Conservation (phyloP, 92 coral and sea anemone genomes). For the Siderastrea siderea region DNA sequence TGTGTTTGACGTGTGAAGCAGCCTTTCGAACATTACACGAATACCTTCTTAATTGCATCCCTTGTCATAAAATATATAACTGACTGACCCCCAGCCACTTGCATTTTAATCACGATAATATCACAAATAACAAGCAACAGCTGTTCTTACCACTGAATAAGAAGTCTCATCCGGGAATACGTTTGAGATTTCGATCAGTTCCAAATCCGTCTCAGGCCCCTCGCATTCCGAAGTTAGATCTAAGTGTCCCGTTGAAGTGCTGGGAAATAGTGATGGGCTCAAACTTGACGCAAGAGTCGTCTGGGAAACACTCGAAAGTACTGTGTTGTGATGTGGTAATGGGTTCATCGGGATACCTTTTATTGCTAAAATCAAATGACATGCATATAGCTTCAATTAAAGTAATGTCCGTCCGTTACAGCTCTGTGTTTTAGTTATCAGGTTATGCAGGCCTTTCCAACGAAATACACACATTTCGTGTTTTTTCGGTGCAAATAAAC, state of each 20-base stretch:
- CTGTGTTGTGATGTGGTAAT: background rate
- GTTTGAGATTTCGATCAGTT: constrained; percentile 38
- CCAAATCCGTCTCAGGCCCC: constrained; percentile 25
- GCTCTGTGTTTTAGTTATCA: too few species aligned
- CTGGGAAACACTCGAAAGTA: constrained; percentile 6
- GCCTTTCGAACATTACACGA: too few species aligned
- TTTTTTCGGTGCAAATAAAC: too few species aligned
- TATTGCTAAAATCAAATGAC: background rate
- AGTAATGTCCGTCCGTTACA: too few species aligned
- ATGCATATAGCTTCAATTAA: background rate
- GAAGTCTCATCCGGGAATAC: constrained; percentile 53
- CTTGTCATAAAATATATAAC: too few species aligned
- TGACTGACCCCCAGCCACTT: too few species aligned
- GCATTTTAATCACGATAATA: too few species aligned
- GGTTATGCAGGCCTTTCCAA: too few species aligned
- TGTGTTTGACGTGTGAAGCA: too few species aligned
- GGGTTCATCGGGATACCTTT: background rate
- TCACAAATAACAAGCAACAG: background rate
- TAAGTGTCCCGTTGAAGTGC: background rate
- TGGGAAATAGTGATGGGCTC: constrained; percentile 3
- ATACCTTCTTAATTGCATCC: too few species aligned
- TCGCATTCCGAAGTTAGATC: background rate
- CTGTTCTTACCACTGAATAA: constrained; percentile 37
- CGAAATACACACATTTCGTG: too few species aligned
- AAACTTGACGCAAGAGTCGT: background rate